These are phyloP conservation scores for Epinotia nisella DNA, from an alignment of 2,888 invertebrate species.

Conservation along the genomic window DNA sequence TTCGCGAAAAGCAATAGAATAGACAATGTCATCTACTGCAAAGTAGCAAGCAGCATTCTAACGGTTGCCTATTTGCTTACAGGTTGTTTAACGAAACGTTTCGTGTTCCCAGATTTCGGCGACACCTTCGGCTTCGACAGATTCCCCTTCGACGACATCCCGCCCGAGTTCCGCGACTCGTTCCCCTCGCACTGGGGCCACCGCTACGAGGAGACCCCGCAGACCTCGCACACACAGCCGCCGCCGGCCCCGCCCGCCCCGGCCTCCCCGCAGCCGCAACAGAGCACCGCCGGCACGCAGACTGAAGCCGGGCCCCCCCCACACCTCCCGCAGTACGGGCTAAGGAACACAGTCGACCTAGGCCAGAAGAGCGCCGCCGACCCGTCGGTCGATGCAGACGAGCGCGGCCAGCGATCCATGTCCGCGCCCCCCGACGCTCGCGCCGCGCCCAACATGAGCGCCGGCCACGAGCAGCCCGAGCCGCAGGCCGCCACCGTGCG, in stretches of 20 bases:
- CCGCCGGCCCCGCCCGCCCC: slow-evolving; percentile 64
- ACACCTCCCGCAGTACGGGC: slow-evolving; percentile 86
- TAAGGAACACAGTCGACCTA: slow-evolving; percentile 92
- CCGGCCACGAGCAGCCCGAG: slow-evolving; percentile 62
- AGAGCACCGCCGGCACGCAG: slow-evolving; percentile 63
- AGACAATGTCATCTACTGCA: slow-evolving; percentile 6
- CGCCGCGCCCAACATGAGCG: slow-evolving; percentile 68
- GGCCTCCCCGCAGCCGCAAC: slow-evolving; percentile 77
- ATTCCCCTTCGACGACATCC: slow-evolving; percentile 83
- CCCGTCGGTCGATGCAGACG: slow-evolving; percentile 81
- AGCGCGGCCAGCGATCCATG: slow-evolving; percentile 89
- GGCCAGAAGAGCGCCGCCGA: slow-evolving; percentile 87
- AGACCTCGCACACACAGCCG: slow-evolving; percentile 57
- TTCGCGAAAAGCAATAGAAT: slow-evolving; percentile 1
- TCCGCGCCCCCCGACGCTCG: slow-evolving; percentile 90
- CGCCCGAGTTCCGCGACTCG: slow-evolving; percentile 79
- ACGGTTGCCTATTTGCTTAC: slow-evolving; percentile 49
- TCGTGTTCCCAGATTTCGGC: slow-evolving; percentile 77
- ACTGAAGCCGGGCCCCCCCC: slow-evolving; percentile 47
- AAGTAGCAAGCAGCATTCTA: slow-evolving; percentile 26
- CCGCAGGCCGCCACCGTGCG: slow-evolving; percentile 84
- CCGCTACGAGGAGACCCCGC: slow-evolving; percentile 62
- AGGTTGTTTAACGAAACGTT: slow-evolving; percentile 61
- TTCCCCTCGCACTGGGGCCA: slow-evolving; percentile 78
- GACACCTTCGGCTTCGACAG: slow-evolving; percentile 81